Evolutionary conservation across 2,113 vertebrate genomes (phyloP), one percentile per base, ranked within the genome.

Genomic region (Pluvialis apricaria): DNA sequence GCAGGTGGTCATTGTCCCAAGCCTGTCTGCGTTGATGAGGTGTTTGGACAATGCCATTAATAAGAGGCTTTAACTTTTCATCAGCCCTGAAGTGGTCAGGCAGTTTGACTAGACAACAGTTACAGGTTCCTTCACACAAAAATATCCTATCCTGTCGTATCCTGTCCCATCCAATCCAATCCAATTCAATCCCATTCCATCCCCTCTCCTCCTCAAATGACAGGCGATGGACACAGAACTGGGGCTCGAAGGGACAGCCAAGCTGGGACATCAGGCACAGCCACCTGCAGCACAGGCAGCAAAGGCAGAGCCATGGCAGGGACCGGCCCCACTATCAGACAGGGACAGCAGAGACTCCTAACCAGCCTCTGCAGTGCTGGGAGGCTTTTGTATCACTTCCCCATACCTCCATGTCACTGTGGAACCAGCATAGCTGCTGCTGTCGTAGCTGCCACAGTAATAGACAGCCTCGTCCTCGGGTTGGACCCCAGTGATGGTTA

Each of bases 401-500:
- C 13, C 70, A 44, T 66, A 62, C 25, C 45, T 60, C 51, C 0
- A 0, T 34, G 42, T 51, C 32, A n/a, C 12, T 1, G 6, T 5
- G 10, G 1, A 7, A 40, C 5, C 24, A 26, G 7, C 2, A 38
- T 13, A 12, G 47, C 6, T 47, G 40, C 68, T 57, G 83, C 52
- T 0, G 3, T 73, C 72, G 0, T 0, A 2, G 13, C 6, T 0
- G 28, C 34, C 75, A 54, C 80, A 95, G 86, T 24, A 81, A 86
- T 91, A 92, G 54, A 71, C 29, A 15, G 55, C 45, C 49, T 88
- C 34, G 2, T 86, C 49, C 55, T 38, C 16, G 0, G 38, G 40
- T 40, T 40, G 40, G 47, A 31, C 45, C 31, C 66, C 18, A 8
- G 54, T 15, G 91, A 94, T 93, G 72, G 42, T 95, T 54, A 93